phyloP scores from a whole-genome alignment of 2,888 invertebrate species.

The Cotesia congregata region DNA sequence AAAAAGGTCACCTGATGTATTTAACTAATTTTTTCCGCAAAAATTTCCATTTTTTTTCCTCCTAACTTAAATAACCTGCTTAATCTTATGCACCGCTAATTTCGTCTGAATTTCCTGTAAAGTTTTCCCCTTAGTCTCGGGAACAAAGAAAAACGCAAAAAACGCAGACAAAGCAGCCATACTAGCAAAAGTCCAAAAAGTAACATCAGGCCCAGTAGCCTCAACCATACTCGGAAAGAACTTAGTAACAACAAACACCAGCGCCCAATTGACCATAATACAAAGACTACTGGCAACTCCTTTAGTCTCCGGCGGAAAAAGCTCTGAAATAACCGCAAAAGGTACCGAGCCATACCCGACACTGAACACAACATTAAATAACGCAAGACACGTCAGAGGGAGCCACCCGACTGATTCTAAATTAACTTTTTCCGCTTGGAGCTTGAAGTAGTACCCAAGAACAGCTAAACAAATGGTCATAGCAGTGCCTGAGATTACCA shows the following conservation, averaged over 20 bases:
- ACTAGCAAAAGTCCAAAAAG: constrained; percentile 63
- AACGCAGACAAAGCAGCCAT: constrained; percentile 58
- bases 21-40: too few species aligned
- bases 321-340: constrained; percentile 71
- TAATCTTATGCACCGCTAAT: constrained; percentile 47
- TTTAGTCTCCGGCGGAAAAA: constrained; percentile 70
- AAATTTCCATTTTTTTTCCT: neutral
- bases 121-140: constrained; percentile 68
- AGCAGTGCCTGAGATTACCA: constrained; percentile 71
- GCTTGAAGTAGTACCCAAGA: constrained; percentile 65
- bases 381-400: constrained; percentile 67
- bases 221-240: constrained; percentile 58
- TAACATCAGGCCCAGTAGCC: constrained; percentile 56
- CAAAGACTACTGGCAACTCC: constrained; percentile 67
- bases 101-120: constrained; percentile 65
- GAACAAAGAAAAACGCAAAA: constrained; percentile 63
- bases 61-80: constrained; percentile 10
- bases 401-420: constrained; percentile 66
- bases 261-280: constrained; percentile 68
- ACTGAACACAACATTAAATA: constrained; percentile 70
- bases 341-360: constrained; percentile 72
- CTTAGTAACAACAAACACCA: constrained; percentile 67
- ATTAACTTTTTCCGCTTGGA: constrained; percentile 55
- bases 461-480: constrained; percentile 65
- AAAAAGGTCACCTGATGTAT: too few species aligned